Base-by-base conservation (phyloP, 2,113 vertebrate species). In the Sinocyclocheilus grahami region DNA sequence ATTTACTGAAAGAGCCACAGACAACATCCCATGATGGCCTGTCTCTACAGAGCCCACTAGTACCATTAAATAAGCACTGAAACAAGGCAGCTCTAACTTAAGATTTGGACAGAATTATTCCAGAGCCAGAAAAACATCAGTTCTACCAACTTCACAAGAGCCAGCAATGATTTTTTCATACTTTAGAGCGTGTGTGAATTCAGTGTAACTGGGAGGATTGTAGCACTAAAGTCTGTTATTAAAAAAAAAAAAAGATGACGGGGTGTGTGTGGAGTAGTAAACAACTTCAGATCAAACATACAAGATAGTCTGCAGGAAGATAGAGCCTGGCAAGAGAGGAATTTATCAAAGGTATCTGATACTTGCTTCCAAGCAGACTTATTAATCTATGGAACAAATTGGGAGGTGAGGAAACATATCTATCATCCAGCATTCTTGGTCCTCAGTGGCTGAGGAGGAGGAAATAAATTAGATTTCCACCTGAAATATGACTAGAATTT, bases 391-490 rank as follows among this genome's bases (percentile, higher is more conserved):
- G 12, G 12, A 82, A 85, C 24, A 16, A 72, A 42, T 55, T 48
- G 2, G 20, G 51, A 10, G 63, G 53, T 58, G 16, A 55, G 65
- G 58, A 30, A 46, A 33, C 39, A 10, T 63, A 71, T 67, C 85
- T 65, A 48, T 75, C 69, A 18, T 46, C 58, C 4, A 27, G 62
- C 20, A 69, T 76, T 83, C 46, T 37, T 53, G 27, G 69, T 69
- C 78, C 12, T 76, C 75, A 3, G 62, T 37, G 33, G 16, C 67
- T 74, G 20, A 86, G 11, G 16, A 42, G 5, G 30, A 69, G 63
- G 46, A 85, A 87, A 87, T 67, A 33, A 86, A 83, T 85, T 18
- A 46, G 12, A 85, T n/a, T 72, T 20, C 22, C 53, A 63, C 62
- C 63, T 82, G 55, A 60, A 82, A 80, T 65, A 67, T 75, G 55